phyloP scores from a whole-genome alignment of 1,140 invertebrate species.

The Brachionus rotundiformis region DNA sequence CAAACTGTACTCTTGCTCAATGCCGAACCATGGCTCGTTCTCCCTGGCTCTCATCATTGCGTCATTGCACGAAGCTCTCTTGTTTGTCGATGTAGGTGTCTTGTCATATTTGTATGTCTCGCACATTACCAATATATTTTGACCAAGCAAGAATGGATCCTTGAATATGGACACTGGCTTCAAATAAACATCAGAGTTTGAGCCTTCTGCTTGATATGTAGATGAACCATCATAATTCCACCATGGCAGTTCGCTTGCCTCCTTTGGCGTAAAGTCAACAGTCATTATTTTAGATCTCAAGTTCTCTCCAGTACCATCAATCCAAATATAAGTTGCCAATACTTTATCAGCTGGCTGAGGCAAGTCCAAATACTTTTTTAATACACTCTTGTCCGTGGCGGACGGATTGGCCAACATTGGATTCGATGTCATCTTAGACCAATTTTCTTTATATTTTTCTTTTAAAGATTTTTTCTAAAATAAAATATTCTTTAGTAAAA shows the following conservation, averaged over 20 bases:
- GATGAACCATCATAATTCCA: constrained; percentile 94
- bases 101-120: constrained; percentile 75
- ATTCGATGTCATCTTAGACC: background rate
- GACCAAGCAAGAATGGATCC: constrained; percentile 81
- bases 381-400: constrained; percentile 43
- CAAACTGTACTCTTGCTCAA: constrained; percentile 88
- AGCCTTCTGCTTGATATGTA: constrained; percentile 68
- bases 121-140: constrained; percentile 87
- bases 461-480: no score
- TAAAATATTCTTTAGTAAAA: no score
- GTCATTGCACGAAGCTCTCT: constrained; percentile 74
- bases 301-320: constrained; percentile 87
- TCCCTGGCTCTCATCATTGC: constrained; percentile 73
- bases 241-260: constrained; percentile 78
- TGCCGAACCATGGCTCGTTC: constrained; percentile 90
- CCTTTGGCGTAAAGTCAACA: constrained; percentile 74
- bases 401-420: constrained; percentile 45
- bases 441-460: background rate
- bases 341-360: constrained; percentile 33
- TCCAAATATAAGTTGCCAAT: constrained; percentile 79
- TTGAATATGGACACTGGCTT: constrained; percentile 83
- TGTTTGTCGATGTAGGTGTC: constrained; percentile 75
- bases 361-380: constrained; percentile 44
- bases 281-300: constrained; percentile 85
- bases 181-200: constrained; percentile 81